These are phyloP conservation scores for Notolabrus celidotus DNA, from an alignment of 2,797 vertebrate species.

Conservation along the genomic window DNA sequence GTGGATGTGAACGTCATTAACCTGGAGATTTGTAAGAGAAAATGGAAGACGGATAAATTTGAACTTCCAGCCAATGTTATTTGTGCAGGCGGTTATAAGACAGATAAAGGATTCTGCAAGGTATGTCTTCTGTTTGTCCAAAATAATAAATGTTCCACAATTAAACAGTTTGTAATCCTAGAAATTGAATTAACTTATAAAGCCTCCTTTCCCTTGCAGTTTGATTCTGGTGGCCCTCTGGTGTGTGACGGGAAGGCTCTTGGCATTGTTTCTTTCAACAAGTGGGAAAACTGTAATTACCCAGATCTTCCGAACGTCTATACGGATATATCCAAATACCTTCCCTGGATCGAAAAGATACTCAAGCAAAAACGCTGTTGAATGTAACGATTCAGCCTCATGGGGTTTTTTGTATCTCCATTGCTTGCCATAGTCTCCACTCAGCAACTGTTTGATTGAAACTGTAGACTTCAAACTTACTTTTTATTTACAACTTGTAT, in stretches of 20 bases:
- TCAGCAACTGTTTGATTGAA: not conserved
- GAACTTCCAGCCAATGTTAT: slow-evolving; percentile 28
- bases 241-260: slow-evolving; percentile 60
- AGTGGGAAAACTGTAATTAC: slow-evolving; percentile 41
- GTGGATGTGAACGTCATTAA: slow-evolving; percentile 44
- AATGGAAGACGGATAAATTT: slow-evolving; percentile 24
- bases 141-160: too few species aligned
- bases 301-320: slow-evolving; percentile 66
- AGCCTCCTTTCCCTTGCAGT: slow-evolving; percentile 47
- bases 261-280: slow-evolving; percentile 58
- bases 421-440: too few species aligned
- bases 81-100: slow-evolving; percentile 67
- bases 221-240: slow-evolving; percentile 77
- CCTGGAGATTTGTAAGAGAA: not conserved
- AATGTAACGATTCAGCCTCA: not conserved
- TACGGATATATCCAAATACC: slow-evolving; percentile 59
- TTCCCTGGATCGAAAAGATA: slow-evolving; percentile 59
- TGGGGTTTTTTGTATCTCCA: not conserved
- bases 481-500: too few species aligned
- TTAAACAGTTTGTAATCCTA: not conserved
- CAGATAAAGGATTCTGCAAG: slow-evolving; percentile 53
- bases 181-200: not conserved
- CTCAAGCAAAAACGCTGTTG: not conserved
- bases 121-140: not conserved
- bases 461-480: too few species aligned